These are phyloP conservation scores for Lithophane ornitopus DNA, from an alignment of 2,888 invertebrate genomes.

Conservation along the genomic window DNA sequence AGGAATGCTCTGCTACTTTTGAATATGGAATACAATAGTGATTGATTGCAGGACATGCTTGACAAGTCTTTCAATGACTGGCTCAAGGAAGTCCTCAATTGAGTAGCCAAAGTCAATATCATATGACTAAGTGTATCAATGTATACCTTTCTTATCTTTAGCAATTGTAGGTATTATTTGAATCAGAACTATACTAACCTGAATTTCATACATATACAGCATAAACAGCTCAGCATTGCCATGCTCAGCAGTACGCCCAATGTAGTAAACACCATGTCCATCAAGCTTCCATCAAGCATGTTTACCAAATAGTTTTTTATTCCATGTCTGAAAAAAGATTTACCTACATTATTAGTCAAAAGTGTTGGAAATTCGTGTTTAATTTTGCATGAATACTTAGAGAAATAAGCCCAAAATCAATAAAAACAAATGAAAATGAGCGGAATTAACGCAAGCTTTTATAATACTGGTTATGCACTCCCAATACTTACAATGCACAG, in stretches of 20 bases:
- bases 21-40: constrained; percentile 21
- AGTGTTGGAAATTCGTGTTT: background rate
- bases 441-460: background rate
- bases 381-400: background rate
- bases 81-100: constrained; percentile 49
- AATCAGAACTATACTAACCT: constrained; percentile 71
- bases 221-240: constrained; percentile 76
- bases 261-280: constrained; percentile 76
- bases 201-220: constrained; percentile 81
- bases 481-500: constrained; percentile 36
- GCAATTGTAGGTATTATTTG: background rate
- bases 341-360: background rate
- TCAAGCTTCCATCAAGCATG: constrained; percentile 61
- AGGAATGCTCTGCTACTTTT: constrained; percentile 3
- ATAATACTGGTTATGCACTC: background rate
- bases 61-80: background rate
- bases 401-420: background rate
- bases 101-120: background rate
- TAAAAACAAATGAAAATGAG: constrained; percentile 8
- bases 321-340: constrained; percentile 5
- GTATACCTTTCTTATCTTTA: background rate
- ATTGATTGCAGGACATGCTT: constrained; percentile 24
- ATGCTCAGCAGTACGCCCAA: constrained; percentile 72
- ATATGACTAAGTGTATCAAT: background rate
- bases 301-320: constrained; percentile 21